phyloP scores from a whole-genome alignment of 1,140 invertebrate genomes.

The Armadillidium nasatum region DNA sequence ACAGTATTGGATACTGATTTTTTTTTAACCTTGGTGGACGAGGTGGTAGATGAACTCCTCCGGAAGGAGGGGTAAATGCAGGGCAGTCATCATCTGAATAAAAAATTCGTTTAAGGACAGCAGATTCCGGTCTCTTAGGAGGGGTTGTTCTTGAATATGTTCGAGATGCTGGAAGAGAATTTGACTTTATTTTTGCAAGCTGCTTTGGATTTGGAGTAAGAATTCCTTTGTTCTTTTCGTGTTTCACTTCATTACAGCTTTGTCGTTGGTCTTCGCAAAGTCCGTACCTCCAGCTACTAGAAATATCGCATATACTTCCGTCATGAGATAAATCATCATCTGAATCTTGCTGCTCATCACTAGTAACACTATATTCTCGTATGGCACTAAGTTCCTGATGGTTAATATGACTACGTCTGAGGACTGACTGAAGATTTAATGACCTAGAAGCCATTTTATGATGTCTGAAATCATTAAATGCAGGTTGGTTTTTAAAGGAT shows the following conservation, averaged over 20 bases:
- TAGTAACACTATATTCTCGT: constrained; percentile 35
- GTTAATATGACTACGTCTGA: constrained; percentile 28
- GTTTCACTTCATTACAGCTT: constrained; percentile 16
- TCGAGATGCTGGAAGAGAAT: constrained; percentile 31
- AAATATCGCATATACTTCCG: constrained; percentile 39
- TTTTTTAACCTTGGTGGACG: constrained; percentile 37
- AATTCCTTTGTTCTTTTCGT: background rate
- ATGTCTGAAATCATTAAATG: background rate
- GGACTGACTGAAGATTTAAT: constrained; percentile 25
- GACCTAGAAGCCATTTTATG: constrained; percentile 5
- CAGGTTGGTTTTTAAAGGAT: constrained; percentile 11
- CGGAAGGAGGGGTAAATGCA: constrained; percentile 25
- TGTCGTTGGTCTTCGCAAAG: constrained; percentile 28
- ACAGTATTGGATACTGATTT: constrained; percentile 28
- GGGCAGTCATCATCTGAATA: constrained; percentile 33
- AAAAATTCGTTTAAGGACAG: constrained; percentile 25
- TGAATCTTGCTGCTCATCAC: constrained; percentile 34
- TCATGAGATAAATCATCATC: constrained; percentile 36
- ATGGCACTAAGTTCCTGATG: constrained; percentile 37
- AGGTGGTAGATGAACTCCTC: constrained; percentile 30
- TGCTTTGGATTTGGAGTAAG: background rate
- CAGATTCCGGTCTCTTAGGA: constrained; percentile 16
- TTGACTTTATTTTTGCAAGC: constrained; percentile 32
- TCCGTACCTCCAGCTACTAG: constrained; percentile 39
- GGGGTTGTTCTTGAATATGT: background rate